These are phyloP conservation scores for Pteronotus mesoamericanus DNA, from an alignment of 2,797 vertebrate genomes.

Conservation along the genomic window DNA sequence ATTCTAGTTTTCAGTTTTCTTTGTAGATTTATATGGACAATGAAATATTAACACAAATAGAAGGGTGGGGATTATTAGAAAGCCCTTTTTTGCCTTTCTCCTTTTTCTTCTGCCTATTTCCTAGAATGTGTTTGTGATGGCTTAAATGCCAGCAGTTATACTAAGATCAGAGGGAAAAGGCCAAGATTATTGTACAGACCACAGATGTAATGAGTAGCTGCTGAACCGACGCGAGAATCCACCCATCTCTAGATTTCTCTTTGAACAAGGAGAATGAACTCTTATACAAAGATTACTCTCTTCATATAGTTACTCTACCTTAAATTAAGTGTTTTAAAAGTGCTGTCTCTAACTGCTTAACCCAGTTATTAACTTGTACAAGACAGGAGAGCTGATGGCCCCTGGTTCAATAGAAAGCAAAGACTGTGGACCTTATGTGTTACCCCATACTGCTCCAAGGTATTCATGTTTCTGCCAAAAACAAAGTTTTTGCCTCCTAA, in stretches of 20 bases:
- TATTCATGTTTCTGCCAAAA: neutral
- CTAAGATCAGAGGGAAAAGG: neutral
- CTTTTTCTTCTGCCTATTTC: neutral
- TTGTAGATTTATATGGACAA: neutral
- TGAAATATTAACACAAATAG: neutral
- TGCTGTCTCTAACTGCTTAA: neutral
- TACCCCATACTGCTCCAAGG: neutral
- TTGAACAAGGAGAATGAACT: neutral
- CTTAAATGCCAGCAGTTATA: neutral
- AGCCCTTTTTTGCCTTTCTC: neutral
- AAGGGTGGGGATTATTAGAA: neutral
- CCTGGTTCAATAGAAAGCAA: neutral
- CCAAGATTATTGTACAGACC: neutral
- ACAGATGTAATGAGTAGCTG: neutral
- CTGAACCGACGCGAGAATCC: neutral
- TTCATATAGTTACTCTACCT: neutral
- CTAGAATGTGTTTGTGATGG: neutral
- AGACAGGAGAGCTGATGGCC: neutral
- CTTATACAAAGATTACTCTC: neutral
- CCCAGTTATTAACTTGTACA: neutral
- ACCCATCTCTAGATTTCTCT: neutral
- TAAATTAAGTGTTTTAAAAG: neutral
- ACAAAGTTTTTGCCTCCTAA: neutral
- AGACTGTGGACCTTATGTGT: neutral
- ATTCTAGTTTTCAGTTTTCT: neutral